Percentiles rank a stretch among this genome's conserved stretches.
These are phyloP conservation scores for Anhinga anhinga DNA, from an alignment of 2,113 vertebrate species.

Conservation along the genomic window DNA sequence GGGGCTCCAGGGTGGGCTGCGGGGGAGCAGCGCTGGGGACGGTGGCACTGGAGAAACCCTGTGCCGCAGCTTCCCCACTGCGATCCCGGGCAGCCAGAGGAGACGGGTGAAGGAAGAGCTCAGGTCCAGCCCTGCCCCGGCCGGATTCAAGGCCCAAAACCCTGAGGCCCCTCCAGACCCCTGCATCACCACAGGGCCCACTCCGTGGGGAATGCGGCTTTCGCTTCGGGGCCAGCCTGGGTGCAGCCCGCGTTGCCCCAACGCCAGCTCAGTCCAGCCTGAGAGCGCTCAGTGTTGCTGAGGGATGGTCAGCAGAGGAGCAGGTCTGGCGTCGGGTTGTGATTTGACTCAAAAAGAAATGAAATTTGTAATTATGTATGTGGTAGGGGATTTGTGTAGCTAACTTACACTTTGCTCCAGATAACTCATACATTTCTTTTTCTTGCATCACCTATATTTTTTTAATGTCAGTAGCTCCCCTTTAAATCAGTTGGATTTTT, in stretches of 20 bases:
- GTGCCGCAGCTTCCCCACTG: not conserved
- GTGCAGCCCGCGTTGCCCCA: not conserved
- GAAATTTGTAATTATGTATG: not conserved
- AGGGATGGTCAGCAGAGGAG: not conserved
- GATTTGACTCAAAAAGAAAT: not conserved
- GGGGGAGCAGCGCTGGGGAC: not conserved
- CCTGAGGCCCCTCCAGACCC: not conserved
- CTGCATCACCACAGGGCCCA: not conserved
- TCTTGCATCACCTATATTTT: not conserved
- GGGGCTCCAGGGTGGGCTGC: not conserved
- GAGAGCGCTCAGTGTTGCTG: fast-evolving
- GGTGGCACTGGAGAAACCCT: not conserved
- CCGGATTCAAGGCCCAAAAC: not conserved
- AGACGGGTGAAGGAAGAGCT: not conserved
- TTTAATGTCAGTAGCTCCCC: not conserved
- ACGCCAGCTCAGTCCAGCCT: not conserved
- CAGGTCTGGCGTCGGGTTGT: not conserved
- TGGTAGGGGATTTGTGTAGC: not conserved
- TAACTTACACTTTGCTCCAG: not conserved
- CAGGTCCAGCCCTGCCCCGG: not conserved
- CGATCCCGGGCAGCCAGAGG: not conserved
- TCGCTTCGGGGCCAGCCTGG: not conserved
- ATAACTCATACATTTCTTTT: not conserved
- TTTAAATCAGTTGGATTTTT: not conserved
- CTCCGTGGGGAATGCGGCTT: fast-evolving